Percentiles rank a stretch among this genome's conserved stretches.
These are phyloP conservation scores for Atherix ibis DNA, from an alignment of 2,888 invertebrate genomes.

Conservation along the genomic window DNA sequence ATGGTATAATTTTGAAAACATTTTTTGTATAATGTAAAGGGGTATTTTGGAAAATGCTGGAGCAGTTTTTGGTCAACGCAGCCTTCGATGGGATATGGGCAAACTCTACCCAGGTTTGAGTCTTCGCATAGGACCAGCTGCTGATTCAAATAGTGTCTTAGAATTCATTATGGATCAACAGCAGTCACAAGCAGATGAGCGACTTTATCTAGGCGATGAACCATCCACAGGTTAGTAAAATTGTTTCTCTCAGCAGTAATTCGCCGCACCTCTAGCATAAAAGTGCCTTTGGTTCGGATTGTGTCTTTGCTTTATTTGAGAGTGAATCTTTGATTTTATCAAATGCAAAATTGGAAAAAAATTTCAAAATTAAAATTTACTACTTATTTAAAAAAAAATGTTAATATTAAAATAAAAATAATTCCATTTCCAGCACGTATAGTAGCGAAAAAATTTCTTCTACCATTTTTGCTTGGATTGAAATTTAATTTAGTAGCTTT, in stretches of 20 bases:
- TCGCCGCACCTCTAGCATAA: too few species aligned
- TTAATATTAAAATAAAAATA: too few species aligned
- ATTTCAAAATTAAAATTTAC: too few species aligned
- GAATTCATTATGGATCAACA: slow-evolving; percentile 55
- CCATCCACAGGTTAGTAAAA: slow-evolving; percentile 21
- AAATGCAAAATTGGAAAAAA: too few species aligned
- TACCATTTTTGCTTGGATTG: slow-evolving; percentile 62
- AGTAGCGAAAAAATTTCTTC: slow-evolving; percentile 51
- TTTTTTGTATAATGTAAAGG: too few species aligned
- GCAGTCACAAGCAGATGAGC: slow-evolving; percentile 35
- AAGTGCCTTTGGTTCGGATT: too few species aligned
- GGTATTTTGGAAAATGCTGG: slow-evolving; percentile 51
- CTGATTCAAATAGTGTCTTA: slow-evolving; percentile 49
- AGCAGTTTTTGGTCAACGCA: slow-evolving; percentile 51
- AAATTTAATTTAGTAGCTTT: slow-evolving; percentile 64
- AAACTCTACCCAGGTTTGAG: slow-evolving; percentile 57
- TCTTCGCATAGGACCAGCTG: slow-evolving; percentile 58
- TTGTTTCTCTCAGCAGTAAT: background rate
- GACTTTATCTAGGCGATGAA: slow-evolving; percentile 31
- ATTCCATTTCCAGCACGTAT: slow-evolving; percentile 45
- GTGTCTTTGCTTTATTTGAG: too few species aligned
- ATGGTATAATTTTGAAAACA: too few species aligned
- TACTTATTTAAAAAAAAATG: too few species aligned
- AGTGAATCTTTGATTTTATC: too few species aligned
- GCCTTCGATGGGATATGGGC: slow-evolving; percentile 59